phyloP scores from a whole-genome alignment of 1,140 invertebrate genomes.

The Scaptomyza hsui region DNA sequence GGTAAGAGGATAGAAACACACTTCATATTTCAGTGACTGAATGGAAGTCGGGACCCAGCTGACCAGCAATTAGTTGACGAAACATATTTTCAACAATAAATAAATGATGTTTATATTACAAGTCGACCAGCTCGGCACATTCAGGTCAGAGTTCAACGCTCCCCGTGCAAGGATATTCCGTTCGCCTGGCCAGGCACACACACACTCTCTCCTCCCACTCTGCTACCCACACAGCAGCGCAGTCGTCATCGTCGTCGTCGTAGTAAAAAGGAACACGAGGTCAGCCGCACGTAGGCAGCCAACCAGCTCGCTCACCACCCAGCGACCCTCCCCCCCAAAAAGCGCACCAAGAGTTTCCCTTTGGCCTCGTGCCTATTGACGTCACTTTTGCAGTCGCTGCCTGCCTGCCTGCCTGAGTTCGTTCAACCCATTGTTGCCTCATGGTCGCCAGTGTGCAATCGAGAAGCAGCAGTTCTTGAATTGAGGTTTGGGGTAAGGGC shows the following conservation, averaged over 20 bases:
- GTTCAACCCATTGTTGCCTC: constrained; percentile 64
- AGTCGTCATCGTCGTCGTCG: constrained; percentile 2
- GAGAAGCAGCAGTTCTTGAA: constrained; percentile 25
- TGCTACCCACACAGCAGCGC: constrained; percentile 1
- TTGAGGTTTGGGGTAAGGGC: neutral
- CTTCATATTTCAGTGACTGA: constrained; percentile 21
- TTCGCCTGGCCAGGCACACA: constrained; percentile 15
- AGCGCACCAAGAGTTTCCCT: constrained; percentile 33
- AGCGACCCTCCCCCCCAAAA: constrained; percentile 7
- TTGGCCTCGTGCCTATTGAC: constrained; percentile 80
- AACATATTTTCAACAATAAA: constrained; percentile 59
- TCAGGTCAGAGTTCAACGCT: constrained; percentile 70
- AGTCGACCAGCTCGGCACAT: constrained; percentile 61
- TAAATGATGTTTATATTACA: constrained; percentile 68
- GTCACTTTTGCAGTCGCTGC: constrained; percentile 72
- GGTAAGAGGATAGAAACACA: neutral
- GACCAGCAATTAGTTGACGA: constrained; percentile 42
- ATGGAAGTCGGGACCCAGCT: neutral
- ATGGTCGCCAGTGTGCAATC: constrained; percentile 69
- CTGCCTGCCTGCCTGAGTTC: constrained; percentile 60
- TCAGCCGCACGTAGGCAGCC: constrained; percentile 65
- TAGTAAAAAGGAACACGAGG: constrained; percentile 63
- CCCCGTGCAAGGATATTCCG: constrained; percentile 65
- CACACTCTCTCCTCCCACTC: neutral
- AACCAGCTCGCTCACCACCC: constrained; percentile 8